Conservation (phyloP, 30 jellyfish, hydroid and myxozoan species). For the Turritopsis rubra region DNA sequence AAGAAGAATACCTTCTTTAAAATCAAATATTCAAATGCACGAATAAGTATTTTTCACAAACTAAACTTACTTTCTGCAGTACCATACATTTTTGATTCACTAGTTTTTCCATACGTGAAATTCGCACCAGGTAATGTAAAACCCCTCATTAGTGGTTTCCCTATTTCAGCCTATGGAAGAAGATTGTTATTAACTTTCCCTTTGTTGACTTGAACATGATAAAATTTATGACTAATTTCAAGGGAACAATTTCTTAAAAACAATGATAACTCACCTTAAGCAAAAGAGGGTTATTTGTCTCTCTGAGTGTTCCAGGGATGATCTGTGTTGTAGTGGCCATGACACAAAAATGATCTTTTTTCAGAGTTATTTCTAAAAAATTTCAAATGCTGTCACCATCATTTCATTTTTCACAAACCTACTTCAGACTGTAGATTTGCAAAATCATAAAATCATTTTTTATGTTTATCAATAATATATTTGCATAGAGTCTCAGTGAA, state of each 20-base stretch:
- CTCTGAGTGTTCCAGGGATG: slow-evolving; percentile 38
- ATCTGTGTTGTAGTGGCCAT: slow-evolving; percentile 28
- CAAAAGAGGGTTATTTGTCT: slow-evolving; percentile 30
- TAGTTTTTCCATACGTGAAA: slow-evolving; percentile 76
- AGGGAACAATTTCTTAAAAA: neutral
- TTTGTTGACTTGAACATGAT: no score
- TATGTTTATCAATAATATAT: no score
- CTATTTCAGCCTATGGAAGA: slow-evolving; percentile 74
- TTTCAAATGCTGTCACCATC: neutral
- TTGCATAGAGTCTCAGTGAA: no score
- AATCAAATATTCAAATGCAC: neutral
- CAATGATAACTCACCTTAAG: slow-evolving; percentile 19
- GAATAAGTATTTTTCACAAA: neutral
- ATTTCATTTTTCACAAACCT: neutral
- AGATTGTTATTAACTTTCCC: neutral
- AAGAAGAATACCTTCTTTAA: neutral
- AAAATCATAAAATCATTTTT: no score
- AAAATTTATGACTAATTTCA: neutral
- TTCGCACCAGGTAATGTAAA: slow-evolving; percentile 78
- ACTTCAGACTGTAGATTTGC: no score
- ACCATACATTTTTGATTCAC: slow-evolving; percentile 59
- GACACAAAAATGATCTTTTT: neutral
- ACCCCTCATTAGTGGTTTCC: slow-evolving; percentile 82
- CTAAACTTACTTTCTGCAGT: slow-evolving; percentile 77
- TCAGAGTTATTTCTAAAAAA: neutral